Evolutionary conservation across 2,797 vertebrate genomes (phyloP), one percentile per base, ranked within the genome.

Genomic region (Brotula barbata): DNA sequence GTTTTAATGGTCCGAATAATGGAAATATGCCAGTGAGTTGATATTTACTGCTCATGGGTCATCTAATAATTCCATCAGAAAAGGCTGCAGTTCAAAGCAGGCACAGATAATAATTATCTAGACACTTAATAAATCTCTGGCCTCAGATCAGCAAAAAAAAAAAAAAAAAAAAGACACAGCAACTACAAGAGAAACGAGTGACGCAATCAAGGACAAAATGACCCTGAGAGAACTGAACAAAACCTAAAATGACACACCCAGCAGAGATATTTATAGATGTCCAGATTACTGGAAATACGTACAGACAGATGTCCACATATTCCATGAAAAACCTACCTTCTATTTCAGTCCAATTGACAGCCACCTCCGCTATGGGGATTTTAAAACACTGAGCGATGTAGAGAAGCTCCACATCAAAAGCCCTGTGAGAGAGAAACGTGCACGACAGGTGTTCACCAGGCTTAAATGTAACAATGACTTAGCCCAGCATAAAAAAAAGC

Each of bases 281-380:
- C 13, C 2, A 49, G 2, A 56, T 40, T 41, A 21, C 58, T 31
- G 46, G 41, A 20, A 65, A 14, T 52, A 23, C 16, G 37, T 6
- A 21, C 56, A 14, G 25, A 71, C 47, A 64, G 49, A 54, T 22
- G 55, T 52, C 36, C 34, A 44, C 61, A 74, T 45, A 40, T 71
- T 71, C 53, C 36, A 61, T 49, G 23, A 31, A 52, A 71, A 66
- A 52, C 48, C 56, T 60, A 97, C 97, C 97, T 93, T 98, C 97
- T 84, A 99, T 96, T 93, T 99, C 97, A 46, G 95, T 98, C 97
- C 97, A 99, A 87, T 96, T 97, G 69, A 99, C 96, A 7, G 96
- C 96, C 83, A 99, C 93, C 86, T 99, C 97, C 58, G 94, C 92
- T 83, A 98, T 83, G 75, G 96, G 97, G 82, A 99, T 97, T 80